Percentiles rank a stretch among this genome's conserved stretches.
Conservation (phyloP, 2,113 vertebrate species). For the Cryptoleucopteryx plumbea region DNA sequence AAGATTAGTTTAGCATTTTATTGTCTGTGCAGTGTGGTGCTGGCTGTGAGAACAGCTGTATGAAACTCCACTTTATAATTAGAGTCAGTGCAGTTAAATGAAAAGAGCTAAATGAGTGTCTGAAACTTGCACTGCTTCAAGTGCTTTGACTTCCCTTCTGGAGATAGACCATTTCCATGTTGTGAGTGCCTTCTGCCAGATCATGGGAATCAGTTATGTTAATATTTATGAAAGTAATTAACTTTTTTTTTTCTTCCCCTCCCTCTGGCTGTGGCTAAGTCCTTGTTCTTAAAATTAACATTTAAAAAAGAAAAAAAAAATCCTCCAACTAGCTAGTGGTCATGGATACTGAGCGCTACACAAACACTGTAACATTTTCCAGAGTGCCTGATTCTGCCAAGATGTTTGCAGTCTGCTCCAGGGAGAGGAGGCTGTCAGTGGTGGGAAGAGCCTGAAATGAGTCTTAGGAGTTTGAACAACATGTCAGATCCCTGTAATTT, state of each 20-base stretch:
- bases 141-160: background rate
- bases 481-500: background rate
- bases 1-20: background rate
- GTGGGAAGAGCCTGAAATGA: background rate
- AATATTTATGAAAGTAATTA: slow-evolving; percentile 38
- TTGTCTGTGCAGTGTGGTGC: background rate
- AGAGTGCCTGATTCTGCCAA: background rate
- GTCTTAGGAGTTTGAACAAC: background rate
- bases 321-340: background rate
- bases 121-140: background rate
- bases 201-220: background rate
- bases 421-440: background rate
- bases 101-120: background rate
- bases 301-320: background rate
- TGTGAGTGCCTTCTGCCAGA: background rate
- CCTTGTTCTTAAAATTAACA: background rate
- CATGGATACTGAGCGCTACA: background rate
- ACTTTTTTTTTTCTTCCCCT: background rate
- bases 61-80: slow-evolving; percentile 2
- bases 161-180: background rate
- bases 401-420: background rate
- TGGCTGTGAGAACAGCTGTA: background rate
- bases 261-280: background rate
- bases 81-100: background rate
- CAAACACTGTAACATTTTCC: background rate